A percentile compares a stretch with the other conserved stretches of the same genome.
These are phyloP conservation scores for Hippopotamyrus pictus DNA, from an alignment of 2,797 vertebrate genomes.

Conservation along the genomic window DNA sequence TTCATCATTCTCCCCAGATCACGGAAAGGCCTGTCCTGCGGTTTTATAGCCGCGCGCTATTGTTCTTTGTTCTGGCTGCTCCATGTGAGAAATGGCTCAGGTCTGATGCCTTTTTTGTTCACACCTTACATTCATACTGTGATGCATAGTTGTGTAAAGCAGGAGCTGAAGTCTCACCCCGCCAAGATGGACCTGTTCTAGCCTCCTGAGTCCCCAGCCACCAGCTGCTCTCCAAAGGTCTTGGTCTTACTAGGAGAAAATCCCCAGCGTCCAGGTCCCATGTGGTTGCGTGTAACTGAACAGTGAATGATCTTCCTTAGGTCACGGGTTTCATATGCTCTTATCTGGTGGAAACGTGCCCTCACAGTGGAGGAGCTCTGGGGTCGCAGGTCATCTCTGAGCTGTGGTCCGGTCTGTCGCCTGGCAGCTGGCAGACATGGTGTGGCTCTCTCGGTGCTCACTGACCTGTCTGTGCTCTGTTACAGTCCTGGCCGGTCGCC, in stretches of 20 bases:
- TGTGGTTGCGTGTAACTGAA: constrained; percentile 15
- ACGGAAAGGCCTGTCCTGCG: no score
- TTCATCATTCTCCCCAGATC: not conserved
- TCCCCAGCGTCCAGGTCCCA: not conserved
- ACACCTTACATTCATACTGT: not conserved
- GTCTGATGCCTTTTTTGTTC: not conserved
- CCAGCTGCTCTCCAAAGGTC: not conserved
- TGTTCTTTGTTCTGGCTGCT: constrained; percentile 1
- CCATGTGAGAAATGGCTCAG: not conserved
- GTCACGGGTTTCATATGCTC: not conserved
- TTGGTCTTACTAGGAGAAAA: not conserved
- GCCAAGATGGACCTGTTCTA: not conserved
- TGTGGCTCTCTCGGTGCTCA: not conserved
- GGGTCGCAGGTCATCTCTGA: not conserved
- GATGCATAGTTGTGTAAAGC: not conserved
- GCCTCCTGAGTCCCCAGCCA: not conserved
- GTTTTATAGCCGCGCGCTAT: not conserved
- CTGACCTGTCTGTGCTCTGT: not conserved
- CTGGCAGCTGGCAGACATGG: not conserved
- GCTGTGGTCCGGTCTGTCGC: not conserved
- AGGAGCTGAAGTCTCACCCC: not conserved
- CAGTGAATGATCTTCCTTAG: constrained; percentile 8
- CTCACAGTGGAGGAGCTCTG: not conserved
- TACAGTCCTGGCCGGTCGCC: constrained; percentile 88
- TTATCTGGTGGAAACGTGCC: not conserved